These are phyloP conservation scores for Anabas testudineus DNA, from an alignment of 2,797 vertebrate genomes.

Conservation along the genomic window DNA sequence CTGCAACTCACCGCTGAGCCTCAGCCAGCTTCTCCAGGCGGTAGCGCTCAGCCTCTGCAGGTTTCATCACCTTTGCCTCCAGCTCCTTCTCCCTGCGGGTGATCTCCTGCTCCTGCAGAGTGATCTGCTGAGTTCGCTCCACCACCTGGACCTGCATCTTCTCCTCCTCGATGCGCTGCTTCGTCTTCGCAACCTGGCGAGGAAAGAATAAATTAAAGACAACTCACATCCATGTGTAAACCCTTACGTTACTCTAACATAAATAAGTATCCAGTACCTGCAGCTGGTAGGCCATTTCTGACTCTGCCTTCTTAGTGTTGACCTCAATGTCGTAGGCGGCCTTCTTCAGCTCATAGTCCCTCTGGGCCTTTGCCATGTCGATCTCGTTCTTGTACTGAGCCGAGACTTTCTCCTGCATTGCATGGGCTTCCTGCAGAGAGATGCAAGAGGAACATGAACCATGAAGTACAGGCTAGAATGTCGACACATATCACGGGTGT, in stretches of 20 bases:
- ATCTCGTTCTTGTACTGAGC: slow-evolving; percentile 93
- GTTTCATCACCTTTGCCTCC: slow-evolving; percentile 91
- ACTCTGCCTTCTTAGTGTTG: slow-evolving; percentile 91
- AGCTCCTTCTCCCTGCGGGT: slow-evolving; percentile 89
- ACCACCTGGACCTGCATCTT: slow-evolving; percentile 92
- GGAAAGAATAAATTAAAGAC: not conserved
- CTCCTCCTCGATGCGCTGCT: slow-evolving; percentile 93
- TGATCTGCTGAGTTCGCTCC: slow-evolving; percentile 91
- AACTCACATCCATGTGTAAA: not conserved
- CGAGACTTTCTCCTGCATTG: slow-evolving; percentile 91
- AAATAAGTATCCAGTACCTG: slow-evolving; percentile 84
- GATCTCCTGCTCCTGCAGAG: slow-evolving; percentile 92
- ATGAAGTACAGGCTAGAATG: not conserved
- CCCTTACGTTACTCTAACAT: no score
- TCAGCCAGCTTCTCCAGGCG: slow-evolving; percentile 89
- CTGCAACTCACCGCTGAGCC: slow-evolving; percentile 85
- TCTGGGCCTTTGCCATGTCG: slow-evolving; percentile 93
- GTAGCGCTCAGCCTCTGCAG: slow-evolving; percentile 90
- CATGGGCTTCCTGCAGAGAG: slow-evolving; percentile 87
- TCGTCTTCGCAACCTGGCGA: slow-evolving; percentile 91
- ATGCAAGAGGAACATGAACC: not conserved
- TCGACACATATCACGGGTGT: not conserved
- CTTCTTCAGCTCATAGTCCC: slow-evolving; percentile 93
- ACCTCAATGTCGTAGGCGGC: slow-evolving; percentile 91
- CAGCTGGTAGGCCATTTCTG: slow-evolving; percentile 93